phyloP scores from a whole-genome alignment of 2,888 invertebrate genomes.

The Nudaria mundana region DNA sequence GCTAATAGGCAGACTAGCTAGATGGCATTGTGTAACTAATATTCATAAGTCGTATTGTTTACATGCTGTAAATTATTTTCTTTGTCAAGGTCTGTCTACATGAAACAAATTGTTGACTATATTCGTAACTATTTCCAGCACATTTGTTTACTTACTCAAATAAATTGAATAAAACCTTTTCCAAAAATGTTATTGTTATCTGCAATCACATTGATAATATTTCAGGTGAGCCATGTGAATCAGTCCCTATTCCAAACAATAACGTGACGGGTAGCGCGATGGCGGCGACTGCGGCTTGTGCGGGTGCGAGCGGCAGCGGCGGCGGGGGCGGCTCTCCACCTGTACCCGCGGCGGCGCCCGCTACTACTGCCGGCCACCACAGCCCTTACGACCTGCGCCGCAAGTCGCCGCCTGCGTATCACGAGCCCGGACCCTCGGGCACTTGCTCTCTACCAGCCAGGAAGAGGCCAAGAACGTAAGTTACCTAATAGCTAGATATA shows the following conservation, averaged over 20 bases:
- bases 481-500: too few relatives aligned
- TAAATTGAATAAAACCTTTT: too few relatives aligned
- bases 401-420: slow-evolving; percentile 89
- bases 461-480: slow-evolving; percentile 88
- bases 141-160: too few relatives aligned
- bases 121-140: background rate
- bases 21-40: too few relatives aligned
- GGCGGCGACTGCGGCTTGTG: slow-evolving; percentile 74
- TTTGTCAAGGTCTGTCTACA: too few relatives aligned
- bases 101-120: background rate
- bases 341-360: slow-evolving; percentile 81
- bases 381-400: slow-evolving; percentile 94
- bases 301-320: slow-evolving; percentile 78
- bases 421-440: slow-evolving; percentile 84
- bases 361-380: slow-evolving; percentile 89
- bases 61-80: too few relatives aligned
- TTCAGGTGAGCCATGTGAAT: slow-evolving; percentile 90
- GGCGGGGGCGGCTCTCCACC: slow-evolving; percentile 77
- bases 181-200: too few relatives aligned
- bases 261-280: slow-evolving; percentile 80
- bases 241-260: slow-evolving; percentile 86
- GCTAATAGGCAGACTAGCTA: too few relatives aligned
- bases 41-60: too few relatives aligned
- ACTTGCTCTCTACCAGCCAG: slow-evolving; percentile 89
- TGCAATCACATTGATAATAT: slow-evolving; percentile 22